These are phyloP conservation scores for Drosophila monieri DNA, from an alignment of 2,888 invertebrate species.

Conservation along the genomic window DNA sequence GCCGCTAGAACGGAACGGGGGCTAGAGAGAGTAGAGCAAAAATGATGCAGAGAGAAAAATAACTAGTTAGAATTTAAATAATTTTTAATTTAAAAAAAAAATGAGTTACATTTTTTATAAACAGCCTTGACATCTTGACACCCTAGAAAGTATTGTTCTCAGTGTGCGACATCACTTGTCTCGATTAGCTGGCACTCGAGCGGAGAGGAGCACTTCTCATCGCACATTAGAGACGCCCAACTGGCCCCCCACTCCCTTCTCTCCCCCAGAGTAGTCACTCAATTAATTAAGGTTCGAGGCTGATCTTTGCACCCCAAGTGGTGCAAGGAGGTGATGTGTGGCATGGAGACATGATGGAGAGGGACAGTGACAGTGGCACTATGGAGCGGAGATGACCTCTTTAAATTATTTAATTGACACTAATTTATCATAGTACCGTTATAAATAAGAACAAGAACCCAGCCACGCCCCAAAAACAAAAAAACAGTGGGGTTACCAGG, in stretches of 20 bases:
- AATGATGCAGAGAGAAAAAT: slow-evolving; percentile 1
- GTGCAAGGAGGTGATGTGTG: slow-evolving; percentile 22
- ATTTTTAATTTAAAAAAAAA: not conserved
- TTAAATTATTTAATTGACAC: slow-evolving; percentile 84
- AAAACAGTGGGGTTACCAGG: not conserved
- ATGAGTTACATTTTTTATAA: not conserved
- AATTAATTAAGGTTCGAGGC: slow-evolving; percentile 76
- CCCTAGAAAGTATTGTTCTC: not conserved
- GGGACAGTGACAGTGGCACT: no score
- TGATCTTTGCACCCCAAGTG: slow-evolving; percentile 78
- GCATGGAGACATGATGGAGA: no score
- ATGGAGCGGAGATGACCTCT: slow-evolving; percentile 80
- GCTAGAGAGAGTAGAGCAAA: not conserved
- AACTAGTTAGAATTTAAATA: not conserved
- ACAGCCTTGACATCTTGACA: not conserved
- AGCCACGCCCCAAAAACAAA: slow-evolving; percentile 36
- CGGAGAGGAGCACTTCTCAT: slow-evolving; percentile 17
- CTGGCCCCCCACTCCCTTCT: no score
- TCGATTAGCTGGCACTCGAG: slow-evolving; percentile 35
- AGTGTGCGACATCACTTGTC: slow-evolving; percentile 23
- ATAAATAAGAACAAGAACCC: slow-evolving; percentile 21
- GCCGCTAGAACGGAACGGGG: not conserved
- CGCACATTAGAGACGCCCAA: slow-evolving; percentile 20
- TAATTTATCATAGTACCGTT: slow-evolving; percentile 79
- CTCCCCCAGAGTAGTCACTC: slow-evolving; percentile 45